phyloP scores from a whole-genome alignment of 2,797 vertebrate species.

The Pangasius djambal region DNA sequence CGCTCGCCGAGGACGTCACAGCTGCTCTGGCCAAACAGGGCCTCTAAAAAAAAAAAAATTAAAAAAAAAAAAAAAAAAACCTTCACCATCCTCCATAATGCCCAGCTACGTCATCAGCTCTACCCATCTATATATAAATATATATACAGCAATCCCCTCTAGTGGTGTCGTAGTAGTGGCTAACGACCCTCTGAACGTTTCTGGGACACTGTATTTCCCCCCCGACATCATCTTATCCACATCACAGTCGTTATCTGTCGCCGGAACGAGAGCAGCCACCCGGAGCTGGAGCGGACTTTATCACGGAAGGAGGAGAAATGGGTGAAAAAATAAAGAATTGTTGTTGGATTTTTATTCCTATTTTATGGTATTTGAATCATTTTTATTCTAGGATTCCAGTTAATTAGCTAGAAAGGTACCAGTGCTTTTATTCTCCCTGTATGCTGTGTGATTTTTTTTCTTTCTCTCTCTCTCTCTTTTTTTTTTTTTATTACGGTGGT shows the following conservation, averaged over 20 bases:
- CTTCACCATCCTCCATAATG: constrained; percentile 54
- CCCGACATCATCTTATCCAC: constrained; percentile 9
- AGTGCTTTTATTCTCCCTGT: constrained; percentile 65
- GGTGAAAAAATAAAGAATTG: constrained; percentile 62
- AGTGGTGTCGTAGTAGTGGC: constrained; percentile 50
- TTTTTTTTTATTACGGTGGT: constrained; percentile 61
- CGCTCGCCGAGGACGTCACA: constrained; percentile 95
- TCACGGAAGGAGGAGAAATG: constrained; percentile 34
- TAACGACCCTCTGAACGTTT: constrained; percentile 45
- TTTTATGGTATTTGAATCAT: constrained; percentile 46
- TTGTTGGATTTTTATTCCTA: constrained; percentile 64
- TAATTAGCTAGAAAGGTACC: constrained; percentile 60
- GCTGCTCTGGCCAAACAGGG: constrained; percentile 98
- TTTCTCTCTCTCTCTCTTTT: not conserved
- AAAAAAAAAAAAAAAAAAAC: constrained; percentile 53
- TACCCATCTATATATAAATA: constrained; percentile 23
- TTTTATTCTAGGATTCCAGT: constrained; percentile 64
- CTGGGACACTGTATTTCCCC: constrained; percentile 32
- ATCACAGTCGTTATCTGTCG: constrained; percentile 23
- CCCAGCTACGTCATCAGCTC: constrained; percentile 22
- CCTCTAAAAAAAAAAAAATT: constrained; percentile 79
- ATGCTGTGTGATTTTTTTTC: constrained; percentile 61
- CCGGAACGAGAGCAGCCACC: constrained; percentile 58
- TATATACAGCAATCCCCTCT: constrained; percentile 40
- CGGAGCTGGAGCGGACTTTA: constrained; percentile 49